These are phyloP conservation scores for Uloborus plumipes DNA, from an alignment of 2,888 invertebrate genomes.

Conservation along the genomic window DNA sequence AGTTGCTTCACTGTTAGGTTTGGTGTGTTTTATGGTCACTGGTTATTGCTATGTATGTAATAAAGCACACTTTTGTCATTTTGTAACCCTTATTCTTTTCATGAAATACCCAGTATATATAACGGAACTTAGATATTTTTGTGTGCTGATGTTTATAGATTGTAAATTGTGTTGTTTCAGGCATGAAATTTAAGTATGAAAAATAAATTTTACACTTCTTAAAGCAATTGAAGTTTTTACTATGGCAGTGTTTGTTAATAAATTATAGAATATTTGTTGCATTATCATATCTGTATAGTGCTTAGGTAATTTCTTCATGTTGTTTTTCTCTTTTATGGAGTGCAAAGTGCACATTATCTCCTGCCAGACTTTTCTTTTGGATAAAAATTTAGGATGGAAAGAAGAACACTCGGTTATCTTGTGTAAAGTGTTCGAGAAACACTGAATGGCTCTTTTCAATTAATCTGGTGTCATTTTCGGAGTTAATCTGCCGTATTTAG, in stretches of 20 bases:
- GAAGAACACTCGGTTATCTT: slow-evolving; percentile 28
- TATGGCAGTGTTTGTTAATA: neutral
- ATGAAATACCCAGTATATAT: slow-evolving; percentile 38
- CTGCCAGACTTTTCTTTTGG: slow-evolving; percentile 3
- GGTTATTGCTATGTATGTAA: slow-evolving; percentile 64
- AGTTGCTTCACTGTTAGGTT: slow-evolving; percentile 59
- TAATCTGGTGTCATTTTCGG: slow-evolving; percentile 40
- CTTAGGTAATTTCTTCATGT: too few species aligned
- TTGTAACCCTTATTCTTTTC: slow-evolving; percentile 54
- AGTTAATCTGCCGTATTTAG: slow-evolving; percentile 35
- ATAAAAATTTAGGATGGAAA: neutral
- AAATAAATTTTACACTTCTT: slow-evolving; percentile 28
- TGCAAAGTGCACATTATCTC: slow-evolving; percentile 33
- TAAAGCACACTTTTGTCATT: slow-evolving; percentile 59
- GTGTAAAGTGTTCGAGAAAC: slow-evolving; percentile 7
- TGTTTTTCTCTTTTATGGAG: slow-evolving; percentile 27
- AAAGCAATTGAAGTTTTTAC: slow-evolving; percentile 21
- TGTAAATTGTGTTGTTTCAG: slow-evolving; percentile 58
- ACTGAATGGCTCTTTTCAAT: neutral
- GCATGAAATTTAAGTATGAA: slow-evolving; percentile 41
- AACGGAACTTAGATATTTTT: slow-evolving; percentile 64
- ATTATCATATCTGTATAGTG: too few species aligned
- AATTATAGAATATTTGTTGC: too few species aligned
- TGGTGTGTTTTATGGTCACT: slow-evolving; percentile 64
- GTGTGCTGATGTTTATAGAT: slow-evolving; percentile 62